Conservation (phyloP, 2,888 invertebrate species). For the Acleris sparsana region DNA sequence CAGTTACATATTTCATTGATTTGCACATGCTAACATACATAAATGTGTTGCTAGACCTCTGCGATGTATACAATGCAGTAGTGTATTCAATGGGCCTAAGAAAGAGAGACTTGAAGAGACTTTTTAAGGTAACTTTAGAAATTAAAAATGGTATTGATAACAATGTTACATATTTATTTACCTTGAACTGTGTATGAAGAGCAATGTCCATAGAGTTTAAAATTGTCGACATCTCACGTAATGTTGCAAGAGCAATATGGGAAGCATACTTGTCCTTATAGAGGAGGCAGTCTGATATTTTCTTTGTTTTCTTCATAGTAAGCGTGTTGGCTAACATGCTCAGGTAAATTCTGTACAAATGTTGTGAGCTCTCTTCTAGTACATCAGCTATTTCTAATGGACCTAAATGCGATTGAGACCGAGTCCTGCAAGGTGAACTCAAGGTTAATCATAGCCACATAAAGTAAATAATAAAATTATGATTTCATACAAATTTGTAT, state of each 20-base stretch:
- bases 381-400: constrained; percentile 66
- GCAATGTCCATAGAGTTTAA: constrained; percentile 72
- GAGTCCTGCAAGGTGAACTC: constrained; percentile 42
- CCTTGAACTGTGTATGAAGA: constrained; percentile 68
- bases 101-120: too few species aligned
- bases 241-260: constrained; percentile 64
- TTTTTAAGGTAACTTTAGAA: too few species aligned
- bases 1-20: too few species aligned
- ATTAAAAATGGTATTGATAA: too few species aligned
- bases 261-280: constrained; percentile 74
- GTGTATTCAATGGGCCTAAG: too few species aligned
- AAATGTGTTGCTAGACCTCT: too few species aligned
- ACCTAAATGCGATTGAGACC: constrained; percentile 47
- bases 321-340: constrained; percentile 69
- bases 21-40: too few species aligned
- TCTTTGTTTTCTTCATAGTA: constrained; percentile 65
- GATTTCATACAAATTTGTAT: too few species aligned
- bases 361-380: constrained; percentile 71
- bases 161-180: constrained; percentile 41
- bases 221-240: constrained; percentile 65
- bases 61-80: too few species aligned
- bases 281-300: constrained; percentile 63
- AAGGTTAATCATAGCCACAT: too few species aligned
- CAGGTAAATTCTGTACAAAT: constrained; percentile 69
- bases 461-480: too few species aligned